A percentile compares a stretch with the other conserved stretches of the same genome.
Evolutionary conservation across 2,113 vertebrate genomes (phyloP).

Genomic region (Protobothrops flavoviridis): DNA sequence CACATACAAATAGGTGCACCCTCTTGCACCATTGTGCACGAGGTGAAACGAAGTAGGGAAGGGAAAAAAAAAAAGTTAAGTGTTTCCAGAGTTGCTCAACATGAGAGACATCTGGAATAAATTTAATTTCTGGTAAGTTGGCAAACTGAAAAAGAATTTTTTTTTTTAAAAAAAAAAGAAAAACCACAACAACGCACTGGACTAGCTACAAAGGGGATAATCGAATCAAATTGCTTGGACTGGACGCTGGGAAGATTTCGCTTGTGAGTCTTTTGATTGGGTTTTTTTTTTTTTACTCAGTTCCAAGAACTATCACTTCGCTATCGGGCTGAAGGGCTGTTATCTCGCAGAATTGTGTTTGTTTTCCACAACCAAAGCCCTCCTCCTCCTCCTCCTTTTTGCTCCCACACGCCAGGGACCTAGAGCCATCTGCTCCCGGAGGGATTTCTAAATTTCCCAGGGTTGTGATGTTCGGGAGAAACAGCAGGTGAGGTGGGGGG

Average conservation of each 20-base stretch:
- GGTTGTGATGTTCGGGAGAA: background rate
- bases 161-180: background rate
- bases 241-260: background rate
- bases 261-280: background rate
- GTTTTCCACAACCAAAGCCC: slow-evolving; percentile 12
- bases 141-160: background rate
- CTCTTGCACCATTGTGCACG: background rate
- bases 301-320: background rate
- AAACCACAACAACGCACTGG: background rate
- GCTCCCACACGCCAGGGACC: slow-evolving; percentile 31
- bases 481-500: background rate
- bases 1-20: background rate
- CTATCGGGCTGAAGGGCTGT: accelerated
- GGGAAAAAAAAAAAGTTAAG: background rate
- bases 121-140: background rate
- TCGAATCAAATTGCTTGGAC: background rate
- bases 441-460: slow-evolving; percentile 43
- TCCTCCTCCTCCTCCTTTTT: background rate
- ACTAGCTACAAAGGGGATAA: background rate
- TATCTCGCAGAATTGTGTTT: slow-evolving; percentile 22
- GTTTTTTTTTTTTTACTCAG: background rate
- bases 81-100: background rate
- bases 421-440: slow-evolving; percentile 63
- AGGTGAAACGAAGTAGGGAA: background rate
- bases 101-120: background rate